Base-by-base conservation (phyloP, 1,140 invertebrate species). In the Hesperophylax magnus region DNA sequence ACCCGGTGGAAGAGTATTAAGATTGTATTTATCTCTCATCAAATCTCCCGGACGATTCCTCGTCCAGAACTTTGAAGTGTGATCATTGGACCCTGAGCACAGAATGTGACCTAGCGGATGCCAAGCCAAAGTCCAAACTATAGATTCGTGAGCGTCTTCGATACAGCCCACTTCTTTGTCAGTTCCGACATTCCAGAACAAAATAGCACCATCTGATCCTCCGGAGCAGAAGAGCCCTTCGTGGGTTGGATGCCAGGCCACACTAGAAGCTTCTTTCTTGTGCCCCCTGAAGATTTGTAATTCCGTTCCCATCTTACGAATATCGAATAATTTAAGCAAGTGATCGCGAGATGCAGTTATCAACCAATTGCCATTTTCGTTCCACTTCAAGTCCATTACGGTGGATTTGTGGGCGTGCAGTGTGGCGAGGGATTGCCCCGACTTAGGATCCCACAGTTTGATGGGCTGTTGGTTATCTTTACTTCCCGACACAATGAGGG, bases 391-490 rank as follows among this genome's bases (percentile, higher is more conserved):
- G 88, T 99, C 98, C 97, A 99, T 99, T 0, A 99, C 98, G 6
- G 99, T 99, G 67, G 96, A 98, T 89, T 99, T 99, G 89, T 99
- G 99, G 18, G 98, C 98, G 91, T 99, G 98, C 86, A 97, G 87
- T 15, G 96, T 97, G n/a, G 95, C 95, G 75, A 97, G 87, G 11
- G 95, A 95, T 82, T 96, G 94, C 0, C 98, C 98, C 80, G 95
- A 96, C 88, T 98, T 98, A 9, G 98, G 98, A 92, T 99, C 99
- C 99, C 99, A 99, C 17, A 99, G 90, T 90, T 99, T 99, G 15
- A 99, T 97, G 11, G 99, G 99, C 86, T 99, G 99, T 87, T 99
- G 99, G 88, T 98, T 99, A 88, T 99, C 99, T 91, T 99, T 99
- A 88, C 98, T 99, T 0, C 99, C 99, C 17, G 98, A 99, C 22